Base-by-base conservation (phyloP, 2,888 invertebrate genomes). In the Scaptomyza tumidula region DNA sequence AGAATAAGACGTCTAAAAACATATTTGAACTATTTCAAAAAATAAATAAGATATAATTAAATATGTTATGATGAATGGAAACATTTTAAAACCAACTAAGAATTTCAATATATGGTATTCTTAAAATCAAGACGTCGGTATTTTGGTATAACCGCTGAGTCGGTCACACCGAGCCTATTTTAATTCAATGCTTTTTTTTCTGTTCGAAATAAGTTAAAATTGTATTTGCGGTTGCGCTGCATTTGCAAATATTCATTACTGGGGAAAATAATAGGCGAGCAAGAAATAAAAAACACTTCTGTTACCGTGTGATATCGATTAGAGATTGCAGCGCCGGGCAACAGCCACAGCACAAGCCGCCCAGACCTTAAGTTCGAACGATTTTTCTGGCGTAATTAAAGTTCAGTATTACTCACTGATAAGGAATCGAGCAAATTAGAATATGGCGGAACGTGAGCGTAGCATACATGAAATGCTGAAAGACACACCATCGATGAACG, bases 401-500 rank as follows among this genome's bases (percentile, higher is more conserved):
- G 39, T 50, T 27, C 16, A 44, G 16, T 31, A 55, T 66, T 61
- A 59, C 45, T 35, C 29, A 41, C n/a, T 66, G 58, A 76, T 62
- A 69, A 71, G 35, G 24, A 48, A 24, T 39, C 49, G 43, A 54
- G n/a, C 6, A 13, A 37, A 4, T 37, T 2, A 6, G 61, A 44
- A 45, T 44, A 87, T 85, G 85, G 80, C 86, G 66, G 91, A 92
- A 78, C 88, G 91, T 37, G 91, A 92, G 75, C 88, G 91, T 48
- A 92, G 92, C 84, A 96, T 97, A 90, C 96, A 97, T 91, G 96
- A 97, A 93, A 96, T 96, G 96, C 92, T 97, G 67, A 96, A 96
- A 91, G 96, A 97, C 88, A 95, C 96, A 46, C 96, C 96, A 52
- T 94, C 96, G 39, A 94, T 96, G 88, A 96, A 96, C 76, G 96